These are phyloP conservation scores for Autographa pulchrina DNA, from an alignment of 2,888 invertebrate genomes.

Conservation along the genomic window DNA sequence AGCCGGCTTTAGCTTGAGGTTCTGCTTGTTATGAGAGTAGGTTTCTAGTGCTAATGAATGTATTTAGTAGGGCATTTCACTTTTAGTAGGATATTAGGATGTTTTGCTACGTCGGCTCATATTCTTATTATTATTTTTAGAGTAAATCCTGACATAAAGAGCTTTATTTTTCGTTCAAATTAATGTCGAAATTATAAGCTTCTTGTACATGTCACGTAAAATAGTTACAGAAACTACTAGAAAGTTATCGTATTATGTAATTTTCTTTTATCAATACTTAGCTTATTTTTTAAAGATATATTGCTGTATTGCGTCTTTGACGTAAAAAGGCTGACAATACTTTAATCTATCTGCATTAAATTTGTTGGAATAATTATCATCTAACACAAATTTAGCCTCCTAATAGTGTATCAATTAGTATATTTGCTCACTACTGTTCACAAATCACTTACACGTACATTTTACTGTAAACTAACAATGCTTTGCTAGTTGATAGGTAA, in stretches of 20 bases:
- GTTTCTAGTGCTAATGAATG: neutral
- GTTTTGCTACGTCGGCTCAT: neutral
- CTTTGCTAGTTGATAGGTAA: neutral
- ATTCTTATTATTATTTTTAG: too few relatives aligned
- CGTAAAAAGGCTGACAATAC: too few relatives aligned
- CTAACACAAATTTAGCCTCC: neutral
- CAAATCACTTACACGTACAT: neutral
- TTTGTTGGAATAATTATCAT: neutral
- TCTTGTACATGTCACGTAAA: too few relatives aligned
- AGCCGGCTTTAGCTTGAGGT: neutral
- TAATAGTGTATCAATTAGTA: neutral
- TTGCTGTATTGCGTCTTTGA: too few relatives aligned
- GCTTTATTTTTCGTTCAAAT: too few relatives aligned
- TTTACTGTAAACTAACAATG: neutral
- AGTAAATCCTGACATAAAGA: too few relatives aligned
- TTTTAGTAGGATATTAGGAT: neutral
- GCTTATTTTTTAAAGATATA: too few relatives aligned
- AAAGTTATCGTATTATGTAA: too few relatives aligned
- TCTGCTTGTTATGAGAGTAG: constrained; percentile 3
- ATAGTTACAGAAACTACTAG: too few relatives aligned
- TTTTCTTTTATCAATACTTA: too few relatives aligned
- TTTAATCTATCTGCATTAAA: too few relatives aligned
- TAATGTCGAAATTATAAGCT: too few relatives aligned
- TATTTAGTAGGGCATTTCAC: neutral
- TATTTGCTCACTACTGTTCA: neutral